Percentiles rank a stretch among this genome's conserved stretches.
These are phyloP conservation scores for Acanthosoma haemorrhoidale DNA, from an alignment of 2,888 invertebrate genomes.

Conservation along the genomic window DNA sequence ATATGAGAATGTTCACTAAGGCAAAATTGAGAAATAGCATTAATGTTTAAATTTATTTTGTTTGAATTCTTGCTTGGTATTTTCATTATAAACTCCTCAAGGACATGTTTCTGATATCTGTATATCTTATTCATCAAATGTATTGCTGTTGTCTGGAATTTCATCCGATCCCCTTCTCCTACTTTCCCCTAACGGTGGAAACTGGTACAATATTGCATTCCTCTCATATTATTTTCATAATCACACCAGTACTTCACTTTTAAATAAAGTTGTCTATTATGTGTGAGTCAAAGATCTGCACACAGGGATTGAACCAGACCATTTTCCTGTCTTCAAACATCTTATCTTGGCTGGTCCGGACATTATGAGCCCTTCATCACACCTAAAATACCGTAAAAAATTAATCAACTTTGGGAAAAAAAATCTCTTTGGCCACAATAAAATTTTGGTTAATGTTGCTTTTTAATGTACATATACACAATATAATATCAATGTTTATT, in stretches of 20 bases:
- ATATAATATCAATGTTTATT: no score
- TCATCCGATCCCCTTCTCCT: background rate
- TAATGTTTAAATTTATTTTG: background rate
- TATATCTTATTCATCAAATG: background rate
- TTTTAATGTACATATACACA: no score
- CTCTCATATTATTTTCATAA: background rate
- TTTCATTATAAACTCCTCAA: background rate
- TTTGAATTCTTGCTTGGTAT: background rate
- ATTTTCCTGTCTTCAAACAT: constrained; percentile 76
- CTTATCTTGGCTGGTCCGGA: constrained; percentile 68
- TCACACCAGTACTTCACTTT: background rate
- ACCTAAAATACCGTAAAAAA: no score
- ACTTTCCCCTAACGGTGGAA: background rate
- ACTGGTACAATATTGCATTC: background rate
- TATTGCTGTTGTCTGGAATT: background rate
- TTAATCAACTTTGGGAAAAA: no score
- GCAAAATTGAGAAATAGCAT: background rate
- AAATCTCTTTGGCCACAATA: no score
- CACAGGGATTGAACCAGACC: constrained; percentile 79
- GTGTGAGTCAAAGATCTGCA: constrained; percentile 48
- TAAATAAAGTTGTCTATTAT: background rate
- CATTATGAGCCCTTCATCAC: constrained; percentile 68
- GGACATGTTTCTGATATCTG: background rate
- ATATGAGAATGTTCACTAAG: background rate
- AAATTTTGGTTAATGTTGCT: no score